Base-by-base conservation (phyloP, 2,888 invertebrate genomes). In the Tuberolachnus salignus region DNA sequence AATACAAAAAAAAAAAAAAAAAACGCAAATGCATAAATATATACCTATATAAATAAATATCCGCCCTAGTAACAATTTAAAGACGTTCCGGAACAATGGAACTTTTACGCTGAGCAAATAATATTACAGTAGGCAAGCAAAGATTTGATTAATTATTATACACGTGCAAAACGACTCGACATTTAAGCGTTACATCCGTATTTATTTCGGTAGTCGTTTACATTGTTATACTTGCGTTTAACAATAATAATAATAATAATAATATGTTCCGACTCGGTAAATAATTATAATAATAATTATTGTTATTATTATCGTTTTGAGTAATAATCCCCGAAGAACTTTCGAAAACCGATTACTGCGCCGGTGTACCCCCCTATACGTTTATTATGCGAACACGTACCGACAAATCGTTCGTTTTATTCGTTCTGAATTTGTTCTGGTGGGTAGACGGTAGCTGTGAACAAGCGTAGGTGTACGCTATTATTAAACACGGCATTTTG, bases 201-300 rank as follows among this genome's bases (percentile, higher is more conserved):
- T 72, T 72, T 59, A 46, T 72, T 59, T 71, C n/a, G 26, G 70
- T 16, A 59, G 70, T 10, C 46, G 59, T 72, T 72, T 59, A 26
- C 46, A 57, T 71, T 46, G 6, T 6, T 4, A n/a, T n/a, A 71
- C 57, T 71, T 59, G 57, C 46, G 71, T 57, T 71, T 59, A 71
- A 57, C 44, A 57, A 57, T 34, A 34, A 34, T 57, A 57, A 57
- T 34, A 34, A 34, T 34, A 34, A 34, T 34, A 34, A 34, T 34
- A 34, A 6, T 34, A 34, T 46, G 44, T 71, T 46, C 23, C 44
- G 46, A 71, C 57, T 44, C 46, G 19, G 57, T 57, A 71, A 57
- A 23, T 46, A 46, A 71, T 46, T 57, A 57, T 71, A n/a, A 42
- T 46, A 44, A 71, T 46, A 46, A 57, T 71, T 34, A 42, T 46